Evolutionary conservation across 2,888 invertebrate genomes (phyloP), one percentile per base, ranked within the genome.

Genomic region (Troides aeacus): DNA sequence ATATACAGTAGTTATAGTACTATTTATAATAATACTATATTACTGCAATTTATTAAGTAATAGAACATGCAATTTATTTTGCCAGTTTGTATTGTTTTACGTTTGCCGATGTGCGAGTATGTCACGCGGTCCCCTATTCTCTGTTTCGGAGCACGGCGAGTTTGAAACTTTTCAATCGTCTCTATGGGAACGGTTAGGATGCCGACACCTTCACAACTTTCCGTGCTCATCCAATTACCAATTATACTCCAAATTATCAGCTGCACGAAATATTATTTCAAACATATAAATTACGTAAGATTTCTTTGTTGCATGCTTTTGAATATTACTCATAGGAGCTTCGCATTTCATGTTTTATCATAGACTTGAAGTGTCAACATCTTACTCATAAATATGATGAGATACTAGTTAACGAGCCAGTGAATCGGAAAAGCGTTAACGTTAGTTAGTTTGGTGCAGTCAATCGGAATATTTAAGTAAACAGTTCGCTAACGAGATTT

Each of bases 371-470:
- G 12, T 23, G 57, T 58, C 57, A 58, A 58, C 12, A 58, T 58
- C 23, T 58, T 58, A 1, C 57, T 58, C 23, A 58, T 58, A 58
- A 58, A 58, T 58, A 58, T 58, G 57, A n/a, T 58, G 57, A 58
- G 23, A 58, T 58, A 58, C 12, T 53, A 23, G 23, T 58, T 23
- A 23, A n/a, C 57, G 57, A 58, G 23, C 23, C 57, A n/a, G 23
- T 58, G 57, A 58, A 58, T 24, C 21, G 57, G 12, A 58, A 23
- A 58, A n/a, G 5, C 57, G n/a, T 58, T 58, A 58, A 58, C 23
- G 24, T 58, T 58, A 12, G 21, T n/a, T 58, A 15, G 57, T 23
- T 58, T 23, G 10, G 23, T 23, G 21, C 57, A 58, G 57, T 58
- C 57, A 58, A 58, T 23, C n/a, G 57, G 57, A 53, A 53, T 53